Conservation (phyloP, 1,140 invertebrate species). For the Eumeta japonica region DNA sequence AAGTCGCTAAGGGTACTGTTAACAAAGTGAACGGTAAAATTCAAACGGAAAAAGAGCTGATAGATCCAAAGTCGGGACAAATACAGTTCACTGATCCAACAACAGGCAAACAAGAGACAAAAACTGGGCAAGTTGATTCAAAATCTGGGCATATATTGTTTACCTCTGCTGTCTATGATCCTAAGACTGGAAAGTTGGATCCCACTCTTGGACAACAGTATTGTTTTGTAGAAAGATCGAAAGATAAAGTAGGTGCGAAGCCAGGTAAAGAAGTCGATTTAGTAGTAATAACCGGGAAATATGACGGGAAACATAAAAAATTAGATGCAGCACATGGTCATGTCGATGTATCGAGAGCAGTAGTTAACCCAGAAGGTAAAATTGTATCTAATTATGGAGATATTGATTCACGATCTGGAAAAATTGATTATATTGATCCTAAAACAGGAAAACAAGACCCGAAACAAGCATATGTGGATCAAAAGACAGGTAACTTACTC, state of each 20-base stretch:
- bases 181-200: slow-evolving; percentile 58
- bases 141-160: slow-evolving; percentile 59
- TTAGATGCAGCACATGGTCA: slow-evolving; percentile 59
- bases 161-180: slow-evolving; percentile 56
- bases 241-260: slow-evolving; percentile 40
- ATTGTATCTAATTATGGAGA: slow-evolving; percentile 59
- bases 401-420: slow-evolving; percentile 56
- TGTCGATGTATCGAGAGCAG: slow-evolving; percentile 59
- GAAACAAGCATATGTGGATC: slow-evolving; percentile 57
- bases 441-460: slow-evolving; percentile 60
- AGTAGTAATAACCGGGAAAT: slow-evolving; percentile 60
- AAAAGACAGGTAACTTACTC: slow-evolving; percentile 60
- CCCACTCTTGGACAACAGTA: slow-evolving; percentile 58
- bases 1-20: slow-evolving; percentile 56
- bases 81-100: slow-evolving; percentile 54
- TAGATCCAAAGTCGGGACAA: slow-evolving; percentile 59
- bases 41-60: slow-evolving; percentile 60
- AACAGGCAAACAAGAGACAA: slow-evolving; percentile 57
- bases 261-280: slow-evolving; percentile 53
- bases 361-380: slow-evolving; percentile 55
- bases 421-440: slow-evolving; percentile 57
- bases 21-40: slow-evolving; percentile 58
- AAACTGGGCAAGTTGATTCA: slow-evolving; percentile 58
- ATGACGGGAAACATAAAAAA: slow-evolving; percentile 61
- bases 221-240: slow-evolving; percentile 47